Evolutionary conservation across 1,140 invertebrate genomes (phyloP), one percentile per base, ranked within the genome.

Genomic region (Spodoptera frugiperda): DNA sequence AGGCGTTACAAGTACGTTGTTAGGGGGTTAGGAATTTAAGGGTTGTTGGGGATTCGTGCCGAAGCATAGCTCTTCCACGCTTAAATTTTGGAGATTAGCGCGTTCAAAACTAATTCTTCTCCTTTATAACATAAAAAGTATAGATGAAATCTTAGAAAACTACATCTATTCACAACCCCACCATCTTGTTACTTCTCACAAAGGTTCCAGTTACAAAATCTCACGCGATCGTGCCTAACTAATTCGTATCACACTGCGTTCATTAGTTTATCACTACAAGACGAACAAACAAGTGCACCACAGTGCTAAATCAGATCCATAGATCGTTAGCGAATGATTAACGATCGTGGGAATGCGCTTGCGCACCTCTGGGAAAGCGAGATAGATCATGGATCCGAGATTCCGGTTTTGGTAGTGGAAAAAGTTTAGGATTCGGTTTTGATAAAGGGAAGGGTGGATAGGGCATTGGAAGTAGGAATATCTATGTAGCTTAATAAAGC

Each of bases 241-340:
- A 61, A 61, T 53, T 53, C 19, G 12, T 51, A 53, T 68, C 65
- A 68, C 14, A 51, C 65, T 33, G 65, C 51, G n/a, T 53, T 53
- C 65, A 68, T 68, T 68, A 68, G 65, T 68, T 68, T 53, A 65
- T 65, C 61, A 65, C 61, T 65, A 21, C 12, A 65, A 65, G 30
- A 61, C 57, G 57, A 65, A 68, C 65, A 25, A 74, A 79, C 78
- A 75, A 76, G 65, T 70, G 61, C 33, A 55, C 15, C n/a, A n/a
- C 25, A 49, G 55, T 46, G 55, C 57, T 75, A 63, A 63, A 76
- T 76, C 57, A 65, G 73, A 76, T 76, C 73, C 57, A 51, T 54
- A 55, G 67, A 71, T 71, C 67, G 67, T 71, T 71, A 71, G 67
- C 51, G n/a, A 17, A 71, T 71, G 67, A 71, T 71, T 39, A 71